Conservation (phyloP, 1,140 invertebrate species). For the Drosophila prosaltans region DNA sequence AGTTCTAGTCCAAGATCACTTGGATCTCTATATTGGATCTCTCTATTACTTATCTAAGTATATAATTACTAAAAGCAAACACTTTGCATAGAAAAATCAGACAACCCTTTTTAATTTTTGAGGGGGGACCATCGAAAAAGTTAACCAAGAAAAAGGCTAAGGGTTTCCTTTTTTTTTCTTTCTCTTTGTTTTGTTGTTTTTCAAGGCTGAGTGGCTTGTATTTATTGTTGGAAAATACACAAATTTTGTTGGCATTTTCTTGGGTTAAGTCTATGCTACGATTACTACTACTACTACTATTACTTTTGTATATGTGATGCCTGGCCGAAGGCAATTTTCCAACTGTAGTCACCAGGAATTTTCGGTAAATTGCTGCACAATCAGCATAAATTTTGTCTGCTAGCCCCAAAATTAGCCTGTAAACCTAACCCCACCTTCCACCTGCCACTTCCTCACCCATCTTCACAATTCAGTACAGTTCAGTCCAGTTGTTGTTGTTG, state of each 20-base stretch:
- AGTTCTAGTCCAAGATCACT: no score
- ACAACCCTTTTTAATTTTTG: background rate
- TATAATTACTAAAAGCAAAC: no score
- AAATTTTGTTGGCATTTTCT: slow-evolving; percentile 48
- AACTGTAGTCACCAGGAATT: slow-evolving; percentile 55
- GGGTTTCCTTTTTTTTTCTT: slow-evolving; percentile 30
- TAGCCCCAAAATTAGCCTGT: slow-evolving; percentile 46
- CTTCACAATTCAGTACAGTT: no score
- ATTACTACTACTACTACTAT: background rate
- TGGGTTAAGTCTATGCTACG: slow-evolving; percentile 20
- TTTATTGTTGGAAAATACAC: slow-evolving; percentile 48
- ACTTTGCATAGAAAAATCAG: background rate
- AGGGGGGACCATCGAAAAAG: background rate
- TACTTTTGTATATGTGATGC: slow-evolving; percentile 10
- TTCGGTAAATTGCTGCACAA: slow-evolving; percentile 77
- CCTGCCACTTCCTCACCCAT: background rate
- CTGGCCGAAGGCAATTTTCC: slow-evolving; percentile 57
- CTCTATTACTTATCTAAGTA: background rate
- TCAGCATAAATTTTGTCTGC: slow-evolving; percentile 76
- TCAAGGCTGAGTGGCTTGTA: slow-evolving; percentile 67
- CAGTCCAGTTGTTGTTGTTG: slow-evolving; percentile 14
- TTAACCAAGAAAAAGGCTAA: slow-evolving; percentile 38
- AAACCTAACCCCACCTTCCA: background rate
- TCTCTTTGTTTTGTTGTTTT: slow-evolving; percentile 40
- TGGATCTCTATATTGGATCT: no score